A percentile compares a stretch with the other conserved stretches of the same genome.
Evolutionary conservation across 2,797 vertebrate species (phyloP).

Genomic region (Aplochiton taeniatus): DNA sequence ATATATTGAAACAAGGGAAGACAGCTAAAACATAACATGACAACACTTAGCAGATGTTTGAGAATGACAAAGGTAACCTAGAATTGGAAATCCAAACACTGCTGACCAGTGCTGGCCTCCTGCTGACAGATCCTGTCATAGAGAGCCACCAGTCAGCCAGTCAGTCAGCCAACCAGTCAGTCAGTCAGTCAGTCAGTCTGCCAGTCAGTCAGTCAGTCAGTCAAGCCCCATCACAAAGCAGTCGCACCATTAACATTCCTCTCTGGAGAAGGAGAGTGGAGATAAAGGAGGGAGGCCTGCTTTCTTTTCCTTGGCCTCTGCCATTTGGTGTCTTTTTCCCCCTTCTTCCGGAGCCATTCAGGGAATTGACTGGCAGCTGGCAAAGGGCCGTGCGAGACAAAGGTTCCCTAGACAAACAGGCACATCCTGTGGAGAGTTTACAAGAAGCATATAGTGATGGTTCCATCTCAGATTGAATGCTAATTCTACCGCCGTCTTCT

Average conservation of each 20-base stretch:
- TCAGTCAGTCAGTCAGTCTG: conserved; percentile 48
- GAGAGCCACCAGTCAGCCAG: conserved; percentile 49
- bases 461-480: not conserved
- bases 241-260: conserved; percentile 68
- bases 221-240: conserved; percentile 54
- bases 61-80: no score
- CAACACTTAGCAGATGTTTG: no score
- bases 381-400: conserved; percentile 2
- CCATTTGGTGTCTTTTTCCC: conserved; percentile 38
- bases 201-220: conserved; percentile 50
- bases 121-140: conserved; percentile 28
- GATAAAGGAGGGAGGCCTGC: conserved; percentile 51
- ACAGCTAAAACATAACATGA: no score
- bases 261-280: conserved; percentile 39
- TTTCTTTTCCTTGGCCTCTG: conserved; percentile 25
- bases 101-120: conserved; percentile 7
- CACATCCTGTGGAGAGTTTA: not conserved
- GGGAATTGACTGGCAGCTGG: conserved; percentile 3
- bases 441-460: not conserved
- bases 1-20: no score
- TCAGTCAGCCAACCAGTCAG: conserved; percentile 53
- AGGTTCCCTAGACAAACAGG: conserved; percentile 8
- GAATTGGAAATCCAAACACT: conserved; percentile 21
- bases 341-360: conserved; percentile 29
- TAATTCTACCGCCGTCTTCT: no score